Conservation (phyloP, 2,797 vertebrate species). For the Novumbra hubbsi region DNA sequence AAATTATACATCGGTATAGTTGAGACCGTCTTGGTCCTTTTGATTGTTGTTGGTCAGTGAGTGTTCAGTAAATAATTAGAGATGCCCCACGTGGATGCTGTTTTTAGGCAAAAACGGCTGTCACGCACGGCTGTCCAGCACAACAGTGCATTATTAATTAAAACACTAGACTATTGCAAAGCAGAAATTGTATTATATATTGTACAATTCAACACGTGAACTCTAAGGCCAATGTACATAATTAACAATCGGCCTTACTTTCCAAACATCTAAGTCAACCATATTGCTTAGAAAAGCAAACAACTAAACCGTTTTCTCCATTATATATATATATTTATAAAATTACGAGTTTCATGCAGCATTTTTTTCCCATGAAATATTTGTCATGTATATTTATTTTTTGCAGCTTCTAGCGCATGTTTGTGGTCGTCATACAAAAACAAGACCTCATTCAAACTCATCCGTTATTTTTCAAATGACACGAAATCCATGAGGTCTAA, state of each 20-base stretch:
- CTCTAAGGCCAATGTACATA: not conserved
- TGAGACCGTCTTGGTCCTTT: not conserved
- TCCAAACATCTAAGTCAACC: not conserved
- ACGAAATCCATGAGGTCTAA: not conserved
- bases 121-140: too few relatives aligned
- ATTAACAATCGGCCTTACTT: too few relatives aligned
- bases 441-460: not conserved
- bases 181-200: too few relatives aligned
- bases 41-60: not conserved
- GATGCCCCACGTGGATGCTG: not conserved
- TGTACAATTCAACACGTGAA: too few relatives aligned
- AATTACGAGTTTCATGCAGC: too few relatives aligned
- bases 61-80: not conserved
- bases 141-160: conserved; percentile 38
- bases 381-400: not conserved
- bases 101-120: conserved; percentile 8
- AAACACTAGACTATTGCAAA: conserved; percentile 17
- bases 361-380: too few relatives aligned
- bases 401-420: not conserved
- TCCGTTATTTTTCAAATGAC: not conserved
- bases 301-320: not conserved
- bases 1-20: too few relatives aligned
- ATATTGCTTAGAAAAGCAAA: not conserved
- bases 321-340: not conserved
- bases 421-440: not conserved